Conservation (phyloP, 1,140 invertebrate genomes). For the Plutomurus gul region DNA sequence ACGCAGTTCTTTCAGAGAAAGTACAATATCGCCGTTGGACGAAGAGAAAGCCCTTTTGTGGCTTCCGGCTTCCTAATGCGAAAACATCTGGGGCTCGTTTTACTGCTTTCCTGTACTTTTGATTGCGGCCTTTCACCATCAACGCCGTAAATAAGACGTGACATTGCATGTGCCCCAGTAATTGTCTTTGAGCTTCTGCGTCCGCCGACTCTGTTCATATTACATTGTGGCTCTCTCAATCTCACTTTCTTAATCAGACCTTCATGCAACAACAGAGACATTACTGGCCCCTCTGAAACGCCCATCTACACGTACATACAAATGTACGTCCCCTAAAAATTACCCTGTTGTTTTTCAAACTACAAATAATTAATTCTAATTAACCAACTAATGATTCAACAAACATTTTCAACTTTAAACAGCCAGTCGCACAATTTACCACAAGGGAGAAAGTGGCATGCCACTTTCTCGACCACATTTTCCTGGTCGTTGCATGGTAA, state of each 20-base stretch:
- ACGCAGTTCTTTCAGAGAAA: too few species aligned
- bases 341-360: too few species aligned
- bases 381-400: too few species aligned
- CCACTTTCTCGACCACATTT: neutral
- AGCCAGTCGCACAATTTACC: neutral
- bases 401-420: neutral
- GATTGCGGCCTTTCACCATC: neutral
- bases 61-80: slow-evolving; percentile 8
- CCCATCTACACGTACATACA: too few species aligned
- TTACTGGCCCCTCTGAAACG: too few species aligned
- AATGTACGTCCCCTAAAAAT: too few species aligned
- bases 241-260: too few species aligned
- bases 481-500: neutral
- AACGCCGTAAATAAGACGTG: slow-evolving; percentile 1
- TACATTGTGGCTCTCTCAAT: too few species aligned
- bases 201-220: too few species aligned
- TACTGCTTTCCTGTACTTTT: slow-evolving; percentile 12
- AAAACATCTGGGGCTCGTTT: slow-evolving; percentile 9
- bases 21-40: neutral
- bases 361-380: too few species aligned
- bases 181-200: neutral
- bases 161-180: neutral
- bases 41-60: neutral
- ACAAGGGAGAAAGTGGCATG: neutral
- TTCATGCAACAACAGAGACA: too few species aligned